Evolutionary conservation across 1,140 invertebrate genomes (phyloP).

Genomic region (Zaprionus ghesquierei): DNA sequence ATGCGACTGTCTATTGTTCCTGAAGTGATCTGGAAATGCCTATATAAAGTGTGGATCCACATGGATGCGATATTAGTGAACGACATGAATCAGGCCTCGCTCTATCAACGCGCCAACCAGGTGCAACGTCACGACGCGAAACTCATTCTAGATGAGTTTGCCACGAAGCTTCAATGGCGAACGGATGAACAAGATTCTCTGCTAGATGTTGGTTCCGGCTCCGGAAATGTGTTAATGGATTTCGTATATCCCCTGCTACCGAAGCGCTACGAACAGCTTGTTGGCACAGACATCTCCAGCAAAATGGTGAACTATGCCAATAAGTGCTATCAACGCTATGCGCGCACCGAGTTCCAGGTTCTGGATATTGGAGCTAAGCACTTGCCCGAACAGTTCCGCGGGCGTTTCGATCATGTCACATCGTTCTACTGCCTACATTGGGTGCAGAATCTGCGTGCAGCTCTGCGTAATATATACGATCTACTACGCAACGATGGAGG

Average conservation of each 20-base stretch:
- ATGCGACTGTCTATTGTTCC: slow-evolving; percentile 16
- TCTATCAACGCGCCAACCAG: slow-evolving; percentile 84
- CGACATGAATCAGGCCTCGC: slow-evolving; percentile 73
- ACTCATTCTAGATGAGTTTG: slow-evolving; percentile 87
- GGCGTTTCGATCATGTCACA: slow-evolving; percentile 88
- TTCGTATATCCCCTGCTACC: slow-evolving; percentile 88
- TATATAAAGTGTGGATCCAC: slow-evolving; percentile 58
- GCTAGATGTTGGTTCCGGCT: slow-evolving; percentile 91
- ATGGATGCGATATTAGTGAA: slow-evolving; percentile 39
- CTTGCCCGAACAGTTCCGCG: slow-evolving; percentile 57
- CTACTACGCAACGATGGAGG: slow-evolving; percentile 82
- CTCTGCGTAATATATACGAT: slow-evolving; percentile 51
- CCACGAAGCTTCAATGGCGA: slow-evolving; percentile 85
- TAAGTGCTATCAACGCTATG: slow-evolving; percentile 81
- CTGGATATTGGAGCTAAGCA: slow-evolving; percentile 86
- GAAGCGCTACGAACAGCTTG: slow-evolving; percentile 81
- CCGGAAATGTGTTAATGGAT: slow-evolving; percentile 88
- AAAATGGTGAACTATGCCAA: slow-evolving; percentile 88
- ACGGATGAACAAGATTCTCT: slow-evolving; percentile 84
- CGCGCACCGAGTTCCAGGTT: slow-evolving; percentile 84
- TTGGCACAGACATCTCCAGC: slow-evolving; percentile 88
- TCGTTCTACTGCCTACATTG: slow-evolving; percentile 93
- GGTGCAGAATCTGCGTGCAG: slow-evolving; percentile 89
- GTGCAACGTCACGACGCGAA: slow-evolving; percentile 88
- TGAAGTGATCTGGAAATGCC: neutral